Conservation (phyloP, 2,888 invertebrate species). For the Drosophila kambysellisi region DNA sequence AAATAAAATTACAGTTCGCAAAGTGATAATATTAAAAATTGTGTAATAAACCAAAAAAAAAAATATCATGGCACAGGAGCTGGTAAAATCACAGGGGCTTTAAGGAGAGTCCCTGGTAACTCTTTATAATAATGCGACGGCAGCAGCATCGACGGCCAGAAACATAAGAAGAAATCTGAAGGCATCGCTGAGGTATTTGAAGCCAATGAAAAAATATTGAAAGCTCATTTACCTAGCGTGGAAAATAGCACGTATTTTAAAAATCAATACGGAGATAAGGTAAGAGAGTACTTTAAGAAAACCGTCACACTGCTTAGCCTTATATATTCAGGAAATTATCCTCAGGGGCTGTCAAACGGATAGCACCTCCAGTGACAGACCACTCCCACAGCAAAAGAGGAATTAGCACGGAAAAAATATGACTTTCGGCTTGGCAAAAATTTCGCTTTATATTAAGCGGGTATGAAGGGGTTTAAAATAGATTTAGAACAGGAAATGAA, state of each 20-base stretch:
- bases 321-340: background rate
- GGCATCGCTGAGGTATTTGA: background rate
- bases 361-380: constrained; percentile 1
- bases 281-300: background rate
- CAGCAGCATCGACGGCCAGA: too few relatives aligned
- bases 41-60: background rate
- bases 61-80: background rate
- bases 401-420: background rate
- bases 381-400: background rate
- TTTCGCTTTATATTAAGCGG: background rate
- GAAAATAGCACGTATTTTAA: background rate
- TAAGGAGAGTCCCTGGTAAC: background rate
- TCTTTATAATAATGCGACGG: background rate
- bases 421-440: background rate
- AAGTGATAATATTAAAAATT: too few relatives aligned
- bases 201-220: background rate
- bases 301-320: background rate
- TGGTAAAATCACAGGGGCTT: background rate
- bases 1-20: too few relatives aligned
- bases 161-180: background rate
- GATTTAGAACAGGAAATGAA: background rate
- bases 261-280: background rate
- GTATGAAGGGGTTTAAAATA: background rate
- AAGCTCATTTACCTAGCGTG: background rate
- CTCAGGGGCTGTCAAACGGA: background rate